These are phyloP conservation scores for Autographa pulchrina DNA, from an alignment of 2,888 invertebrate species.

Conservation along the genomic window DNA sequence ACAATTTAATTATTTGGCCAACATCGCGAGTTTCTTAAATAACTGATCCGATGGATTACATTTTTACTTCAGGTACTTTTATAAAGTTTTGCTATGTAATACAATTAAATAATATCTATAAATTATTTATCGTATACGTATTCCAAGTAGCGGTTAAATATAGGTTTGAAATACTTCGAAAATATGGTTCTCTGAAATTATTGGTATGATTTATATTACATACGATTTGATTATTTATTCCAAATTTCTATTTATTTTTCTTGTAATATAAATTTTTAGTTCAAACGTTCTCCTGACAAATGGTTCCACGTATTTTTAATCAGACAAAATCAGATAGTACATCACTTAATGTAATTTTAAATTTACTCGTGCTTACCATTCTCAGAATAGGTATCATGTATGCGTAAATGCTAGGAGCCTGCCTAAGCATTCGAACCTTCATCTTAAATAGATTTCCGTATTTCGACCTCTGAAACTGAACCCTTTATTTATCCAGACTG, in stretches of 20 bases:
- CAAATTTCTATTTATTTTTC: too few species aligned
- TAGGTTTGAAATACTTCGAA: neutral
- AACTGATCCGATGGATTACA: neutral
- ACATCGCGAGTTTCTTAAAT: slow-evolving; percentile 5
- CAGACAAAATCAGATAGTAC: too few species aligned
- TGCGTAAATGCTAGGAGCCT: neutral
- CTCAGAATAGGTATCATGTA: neutral
- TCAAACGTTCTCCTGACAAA: too few species aligned
- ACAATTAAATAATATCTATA: neutral
- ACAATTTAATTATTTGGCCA: too few species aligned
- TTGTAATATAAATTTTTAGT: too few species aligned
- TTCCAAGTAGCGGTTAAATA: neutral
- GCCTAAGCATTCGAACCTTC: neutral
- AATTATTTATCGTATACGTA: neutral
- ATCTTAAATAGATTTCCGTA: neutral
- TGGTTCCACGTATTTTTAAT: too few species aligned
- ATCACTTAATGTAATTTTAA: too few species aligned
- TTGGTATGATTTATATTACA: too few species aligned
- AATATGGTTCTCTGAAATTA: neutral
- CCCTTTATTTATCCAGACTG: slow-evolving; percentile 34
- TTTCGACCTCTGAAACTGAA: slow-evolving; percentile 19
- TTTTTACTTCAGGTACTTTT: neutral
- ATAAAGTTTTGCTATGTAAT: neutral
- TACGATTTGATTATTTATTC: too few species aligned
- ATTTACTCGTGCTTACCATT: neutral